Conservation (phyloP, 2,888 invertebrate genomes). For the Lithosia quadra region DNA sequence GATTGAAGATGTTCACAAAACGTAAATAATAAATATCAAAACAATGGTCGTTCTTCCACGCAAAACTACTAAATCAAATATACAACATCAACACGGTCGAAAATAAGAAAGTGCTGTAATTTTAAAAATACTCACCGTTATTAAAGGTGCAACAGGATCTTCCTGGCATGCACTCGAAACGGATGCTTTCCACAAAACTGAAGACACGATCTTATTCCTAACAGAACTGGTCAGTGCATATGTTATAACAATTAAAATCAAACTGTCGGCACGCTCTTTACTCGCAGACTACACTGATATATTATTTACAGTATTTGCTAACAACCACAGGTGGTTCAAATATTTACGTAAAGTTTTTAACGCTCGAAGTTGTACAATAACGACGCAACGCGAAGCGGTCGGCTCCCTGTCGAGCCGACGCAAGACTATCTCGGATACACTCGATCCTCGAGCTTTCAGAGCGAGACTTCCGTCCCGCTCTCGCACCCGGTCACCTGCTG, state of each 20-base stretch:
- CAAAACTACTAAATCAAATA: not conserved
- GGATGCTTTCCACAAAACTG: slow-evolving; percentile 79
- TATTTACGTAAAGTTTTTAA: slow-evolving; percentile 81
- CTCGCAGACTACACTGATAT: slow-evolving; percentile 48
- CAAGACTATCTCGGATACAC: slow-evolving; percentile 71
- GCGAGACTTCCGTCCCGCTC: slow-evolving; percentile 71
- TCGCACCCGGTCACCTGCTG: slow-evolving; percentile 78
- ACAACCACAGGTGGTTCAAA: slow-evolving; percentile 54
- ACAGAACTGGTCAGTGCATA: slow-evolving; percentile 57
- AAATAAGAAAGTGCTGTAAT: slow-evolving; percentile 34
- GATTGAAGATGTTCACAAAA: slow-evolving; percentile 7
- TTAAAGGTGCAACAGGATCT: slow-evolving; percentile 82
- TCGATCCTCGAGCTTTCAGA: slow-evolving; percentile 71
- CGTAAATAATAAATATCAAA: slow-evolving; percentile 9
- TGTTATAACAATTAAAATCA: slow-evolving; percentile 51
- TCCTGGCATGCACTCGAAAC: slow-evolving; percentile 72
- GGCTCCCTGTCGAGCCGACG: slow-evolving; percentile 72
- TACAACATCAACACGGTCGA: slow-evolving; percentile 17
- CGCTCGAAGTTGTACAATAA: slow-evolving; percentile 60
- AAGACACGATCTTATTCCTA: slow-evolving; percentile 66
- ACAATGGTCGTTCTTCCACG: not conserved
- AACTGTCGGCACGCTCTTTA: slow-evolving; percentile 37
- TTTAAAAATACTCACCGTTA: slow-evolving; percentile 78
- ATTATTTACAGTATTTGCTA: slow-evolving; percentile 54
- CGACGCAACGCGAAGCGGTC: slow-evolving; percentile 62